A percentile compares a stretch with the other conserved stretches of the same genome.
Evolutionary conservation across 2,113 vertebrate genomes (phyloP).

Genomic region (Hippocampus zosterae): DNA sequence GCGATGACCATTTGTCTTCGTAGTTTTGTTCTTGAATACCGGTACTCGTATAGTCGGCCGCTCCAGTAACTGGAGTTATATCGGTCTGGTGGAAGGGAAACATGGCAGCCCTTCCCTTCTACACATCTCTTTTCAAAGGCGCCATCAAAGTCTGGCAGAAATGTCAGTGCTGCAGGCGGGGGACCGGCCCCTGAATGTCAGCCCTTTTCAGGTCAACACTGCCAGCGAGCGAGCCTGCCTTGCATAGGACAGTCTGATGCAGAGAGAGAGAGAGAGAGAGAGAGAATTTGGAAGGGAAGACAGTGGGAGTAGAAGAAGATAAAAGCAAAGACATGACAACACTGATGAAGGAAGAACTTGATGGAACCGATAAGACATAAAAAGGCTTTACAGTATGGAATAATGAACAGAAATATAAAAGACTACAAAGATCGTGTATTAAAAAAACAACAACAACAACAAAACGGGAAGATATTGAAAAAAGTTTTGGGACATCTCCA

Average conservation of each 20-base stretch:
- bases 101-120: slow-evolving; percentile 62
- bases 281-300: slow-evolving; percentile 12
- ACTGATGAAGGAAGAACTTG: slow-evolving; percentile 52
- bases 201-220: slow-evolving; percentile 70
- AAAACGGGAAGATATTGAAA: neutral
- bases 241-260: slow-evolving; percentile 28
- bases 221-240: slow-evolving; percentile 47
- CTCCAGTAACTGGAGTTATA: slow-evolving; percentile 33
- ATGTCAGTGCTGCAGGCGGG: slow-evolving; percentile 75
- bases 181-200: slow-evolving; percentile 75
- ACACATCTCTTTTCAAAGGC: slow-evolving; percentile 76
- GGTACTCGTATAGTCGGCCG: neutral
- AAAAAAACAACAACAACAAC: no score
- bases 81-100: slow-evolving; percentile 60
- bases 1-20: neutral
- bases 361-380: slow-evolving; percentile 41
- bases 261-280: neutral
- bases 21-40: neutral
- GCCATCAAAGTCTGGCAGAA: slow-evolving; percentile 76
- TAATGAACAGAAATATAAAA: slow-evolving; percentile 14
- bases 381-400: slow-evolving; percentile 4
- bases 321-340: slow-evolving; percentile 48
- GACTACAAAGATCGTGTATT: neutral
- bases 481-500: neutral
- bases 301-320: slow-evolving; percentile 43